phyloP scores from a whole-genome alignment of 1,140 invertebrate species.

The Polyergus mexicanus region DNA sequence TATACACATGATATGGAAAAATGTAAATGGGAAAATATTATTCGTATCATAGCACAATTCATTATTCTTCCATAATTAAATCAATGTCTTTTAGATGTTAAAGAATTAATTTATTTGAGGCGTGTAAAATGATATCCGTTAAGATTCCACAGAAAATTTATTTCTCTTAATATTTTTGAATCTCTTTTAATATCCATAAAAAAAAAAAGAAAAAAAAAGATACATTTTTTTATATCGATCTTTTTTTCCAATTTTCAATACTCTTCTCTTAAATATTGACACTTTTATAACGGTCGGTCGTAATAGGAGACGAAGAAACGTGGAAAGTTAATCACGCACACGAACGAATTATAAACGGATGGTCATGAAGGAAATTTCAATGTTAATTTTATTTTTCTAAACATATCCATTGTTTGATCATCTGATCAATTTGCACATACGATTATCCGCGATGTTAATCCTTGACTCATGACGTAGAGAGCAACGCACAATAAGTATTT shows the following conservation, averaged over 20 bases:
- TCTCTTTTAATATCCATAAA: neutral
- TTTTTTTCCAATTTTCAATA: neutral
- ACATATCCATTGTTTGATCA: neutral
- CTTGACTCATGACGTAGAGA: neutral
- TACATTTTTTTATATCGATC: neutral
- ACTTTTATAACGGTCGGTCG: neutral
- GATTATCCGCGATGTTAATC: constrained; percentile 36
- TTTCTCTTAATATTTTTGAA: constrained; percentile 11
- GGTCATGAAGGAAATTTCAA: constrained; percentile 10
- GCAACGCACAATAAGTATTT: neutral
- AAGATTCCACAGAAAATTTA: neutral
- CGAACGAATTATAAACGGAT: constrained; percentile 33
- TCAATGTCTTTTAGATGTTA: neutral
- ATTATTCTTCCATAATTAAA: neutral
- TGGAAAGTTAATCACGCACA: constrained; percentile 57
- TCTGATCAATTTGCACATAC: constrained; percentile 42
- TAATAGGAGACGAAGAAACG: neutral
- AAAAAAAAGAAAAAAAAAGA: neutral
- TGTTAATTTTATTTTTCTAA: neutral
- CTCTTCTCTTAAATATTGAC: neutral
- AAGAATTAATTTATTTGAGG: neutral
- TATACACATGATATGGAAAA: neutral
- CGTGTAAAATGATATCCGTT: neutral
- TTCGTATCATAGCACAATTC: neutral
- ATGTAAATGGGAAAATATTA: neutral